Evolutionary conservation across 2,113 vertebrate genomes (phyloP).

Genomic region (Gasterosteus nipponicus): DNA sequence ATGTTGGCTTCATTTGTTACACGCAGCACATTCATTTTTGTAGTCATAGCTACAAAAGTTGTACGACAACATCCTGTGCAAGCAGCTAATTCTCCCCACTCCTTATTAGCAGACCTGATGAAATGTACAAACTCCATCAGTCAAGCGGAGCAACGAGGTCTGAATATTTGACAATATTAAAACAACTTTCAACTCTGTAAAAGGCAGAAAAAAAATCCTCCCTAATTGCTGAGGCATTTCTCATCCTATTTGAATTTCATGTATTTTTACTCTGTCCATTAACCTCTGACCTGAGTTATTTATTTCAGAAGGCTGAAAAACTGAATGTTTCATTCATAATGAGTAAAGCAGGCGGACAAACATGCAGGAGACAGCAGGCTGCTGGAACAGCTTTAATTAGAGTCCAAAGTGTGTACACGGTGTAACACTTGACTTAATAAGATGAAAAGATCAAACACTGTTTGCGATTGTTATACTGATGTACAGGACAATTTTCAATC

Average conservation of each 20-base stretch:
- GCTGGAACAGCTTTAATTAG: background rate
- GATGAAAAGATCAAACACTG: background rate
- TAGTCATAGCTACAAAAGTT: background rate
- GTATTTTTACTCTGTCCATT: conserved; percentile 40
- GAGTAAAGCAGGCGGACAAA: background rate
- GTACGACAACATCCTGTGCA: background rate
- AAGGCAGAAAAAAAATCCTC: background rate
- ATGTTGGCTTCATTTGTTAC: too few species aligned
- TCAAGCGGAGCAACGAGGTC: conserved; percentile 15
- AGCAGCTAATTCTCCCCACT: background rate
- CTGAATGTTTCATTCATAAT: too few species aligned
- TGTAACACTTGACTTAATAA: background rate
- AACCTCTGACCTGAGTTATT: conserved; percentile 35
- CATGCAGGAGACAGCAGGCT: background rate
- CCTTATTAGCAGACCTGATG: background rate
- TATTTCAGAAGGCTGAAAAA: conserved; percentile 22
- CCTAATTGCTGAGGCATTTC: conserved; percentile 28
- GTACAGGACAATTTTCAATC: background rate
- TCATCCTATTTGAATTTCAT: conserved; percentile 31
- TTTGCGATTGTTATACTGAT: background rate
- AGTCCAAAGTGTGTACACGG: background rate
- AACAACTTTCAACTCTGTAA: background rate
- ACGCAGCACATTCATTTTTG: background rate
- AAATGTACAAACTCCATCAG: conserved; percentile 1
- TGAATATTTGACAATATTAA: conserved; percentile 35